A percentile compares a stretch with the other conserved stretches of the same genome.
Evolutionary conservation across 2,113 vertebrate species (phyloP).

Genomic region (Ptychochromis oligacanthus): DNA sequence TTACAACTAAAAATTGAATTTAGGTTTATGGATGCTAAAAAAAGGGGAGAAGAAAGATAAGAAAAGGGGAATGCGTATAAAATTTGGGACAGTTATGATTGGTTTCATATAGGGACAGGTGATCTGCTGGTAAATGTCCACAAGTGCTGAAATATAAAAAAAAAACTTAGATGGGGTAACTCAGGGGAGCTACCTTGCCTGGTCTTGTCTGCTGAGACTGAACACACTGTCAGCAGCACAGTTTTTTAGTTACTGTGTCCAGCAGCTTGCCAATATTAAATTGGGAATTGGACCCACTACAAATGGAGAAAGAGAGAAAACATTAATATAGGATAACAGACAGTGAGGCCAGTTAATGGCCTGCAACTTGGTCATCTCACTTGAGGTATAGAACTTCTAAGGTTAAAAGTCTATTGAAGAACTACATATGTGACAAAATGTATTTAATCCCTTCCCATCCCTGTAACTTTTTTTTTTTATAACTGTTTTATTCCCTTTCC

Average conservation of each 20-base stretch:
- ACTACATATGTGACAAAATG: not conserved
- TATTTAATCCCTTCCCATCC: not conserved
- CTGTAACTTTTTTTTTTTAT: not conserved
- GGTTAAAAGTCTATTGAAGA: not conserved
- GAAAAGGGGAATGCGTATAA: not conserved
- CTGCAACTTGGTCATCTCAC: not conserved
- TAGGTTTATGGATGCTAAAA: not conserved
- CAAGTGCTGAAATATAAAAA: not conserved
- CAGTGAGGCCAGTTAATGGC: not conserved
- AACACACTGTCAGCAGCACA: constrained; percentile 52
- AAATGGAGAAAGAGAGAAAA: constrained; percentile 4
- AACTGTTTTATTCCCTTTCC: not conserved
- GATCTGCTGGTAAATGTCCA: not conserved
- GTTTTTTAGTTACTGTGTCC: constrained; percentile 38
- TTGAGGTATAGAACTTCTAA: not conserved
- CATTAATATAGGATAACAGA: not conserved
- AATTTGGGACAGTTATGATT: not conserved
- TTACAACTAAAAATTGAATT: not conserved
- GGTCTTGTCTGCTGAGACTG: constrained; percentile 34
- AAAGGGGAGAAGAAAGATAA: not conserved
- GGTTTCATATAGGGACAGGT: not conserved
- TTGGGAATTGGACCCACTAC: constrained; percentile 47
- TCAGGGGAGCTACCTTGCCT: not conserved
- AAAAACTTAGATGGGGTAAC: constrained; percentile 1
- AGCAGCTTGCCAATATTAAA: constrained; percentile 58